Evolutionary conservation across 2,888 invertebrate species (phyloP).

Genomic region (Sinelater perroti): DNA sequence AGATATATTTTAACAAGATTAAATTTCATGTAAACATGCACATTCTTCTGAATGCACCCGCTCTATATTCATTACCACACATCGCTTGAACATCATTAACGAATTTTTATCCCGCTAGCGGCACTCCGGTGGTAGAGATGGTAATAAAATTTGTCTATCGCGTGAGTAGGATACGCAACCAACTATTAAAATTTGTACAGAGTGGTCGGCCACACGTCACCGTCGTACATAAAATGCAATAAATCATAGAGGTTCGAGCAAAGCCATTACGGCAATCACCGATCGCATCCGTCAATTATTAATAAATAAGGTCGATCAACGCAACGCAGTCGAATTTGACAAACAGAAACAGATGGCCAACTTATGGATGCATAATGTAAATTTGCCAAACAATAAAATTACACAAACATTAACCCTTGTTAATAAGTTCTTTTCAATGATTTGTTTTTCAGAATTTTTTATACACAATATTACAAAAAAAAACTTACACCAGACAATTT

Average conservation of each 20-base stretch:
- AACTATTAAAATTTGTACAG: neutral
- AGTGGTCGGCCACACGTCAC: slow-evolving; percentile 9
- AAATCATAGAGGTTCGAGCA: slow-evolving; percentile 20
- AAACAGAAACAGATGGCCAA: slow-evolving; percentile 15
- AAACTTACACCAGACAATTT: too few relatives aligned
- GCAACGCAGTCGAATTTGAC: slow-evolving; percentile 15
- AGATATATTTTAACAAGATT: slow-evolving; percentile 18
- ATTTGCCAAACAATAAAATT: too few relatives aligned
- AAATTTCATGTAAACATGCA: slow-evolving; percentile 8
- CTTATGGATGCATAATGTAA: too few relatives aligned
- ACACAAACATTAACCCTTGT: too few relatives aligned
- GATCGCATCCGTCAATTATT: slow-evolving; percentile 26
- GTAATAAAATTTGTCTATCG: too few relatives aligned
- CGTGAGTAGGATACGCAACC: neutral
- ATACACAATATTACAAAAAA: too few relatives aligned
- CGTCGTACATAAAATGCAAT: slow-evolving; percentile 15
- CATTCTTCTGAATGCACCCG: neutral
- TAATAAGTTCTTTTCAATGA: too few relatives aligned
- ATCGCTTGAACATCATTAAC: neutral
- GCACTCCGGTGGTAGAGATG: too few relatives aligned
- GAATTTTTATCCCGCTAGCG: neutral
- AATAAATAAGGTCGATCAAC: slow-evolving; percentile 28
- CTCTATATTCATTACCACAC: neutral
- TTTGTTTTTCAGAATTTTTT: too few relatives aligned
- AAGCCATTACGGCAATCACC: slow-evolving; percentile 20